These are phyloP conservation scores for Kryptopterus vitreolus DNA, from an alignment of 2,797 vertebrate species.

Conservation along the genomic window DNA sequence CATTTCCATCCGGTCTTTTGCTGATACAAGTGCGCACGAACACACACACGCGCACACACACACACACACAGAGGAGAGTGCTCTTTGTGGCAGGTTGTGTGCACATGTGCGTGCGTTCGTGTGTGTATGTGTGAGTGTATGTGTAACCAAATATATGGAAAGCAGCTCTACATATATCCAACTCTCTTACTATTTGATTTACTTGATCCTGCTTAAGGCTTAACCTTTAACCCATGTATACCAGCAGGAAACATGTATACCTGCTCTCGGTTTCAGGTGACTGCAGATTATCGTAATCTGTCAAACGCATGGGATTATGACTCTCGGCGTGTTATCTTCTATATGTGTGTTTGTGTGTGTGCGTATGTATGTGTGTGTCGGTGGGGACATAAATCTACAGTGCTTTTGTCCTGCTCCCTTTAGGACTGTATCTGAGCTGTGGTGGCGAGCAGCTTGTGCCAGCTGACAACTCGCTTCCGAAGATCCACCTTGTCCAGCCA, in stretches of 20 bases:
- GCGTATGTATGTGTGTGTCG: neutral
- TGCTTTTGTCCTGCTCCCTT: slow-evolving; percentile 42
- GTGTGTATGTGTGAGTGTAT: slow-evolving; percentile 31
- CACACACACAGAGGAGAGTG: slow-evolving; percentile 41
- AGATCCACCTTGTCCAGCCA: slow-evolving; percentile 99
- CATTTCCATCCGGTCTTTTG: slow-evolving; percentile 16
- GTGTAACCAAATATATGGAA: slow-evolving; percentile 45
- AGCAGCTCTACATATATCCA: slow-evolving; percentile 59
- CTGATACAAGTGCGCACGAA: slow-evolving; percentile 4
- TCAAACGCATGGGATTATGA: slow-evolving; percentile 20
- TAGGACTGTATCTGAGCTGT: slow-evolving; percentile 89
- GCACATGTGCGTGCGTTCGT: slow-evolving; percentile 18
- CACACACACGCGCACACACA: neutral
- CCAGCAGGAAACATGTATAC: slow-evolving; percentile 59
- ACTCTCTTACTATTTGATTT: slow-evolving; percentile 52
- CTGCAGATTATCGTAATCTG: slow-evolving; percentile 47
- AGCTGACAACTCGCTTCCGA: slow-evolving; percentile 95
- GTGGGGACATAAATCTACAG: slow-evolving; percentile 34
- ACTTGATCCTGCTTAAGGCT: slow-evolving; percentile 44
- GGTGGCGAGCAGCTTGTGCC: slow-evolving; percentile 97
- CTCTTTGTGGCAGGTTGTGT: slow-evolving; percentile 38
- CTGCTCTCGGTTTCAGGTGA: slow-evolving; percentile 31
- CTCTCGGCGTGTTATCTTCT: slow-evolving; percentile 16
- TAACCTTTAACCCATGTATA: slow-evolving; percentile 41
- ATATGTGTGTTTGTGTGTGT: slow-evolving; percentile 2